These are phyloP conservation scores for Sceliomorpha sp. DNA, from an alignment of 2,888 invertebrate genomes.

Conservation along the genomic window DNA sequence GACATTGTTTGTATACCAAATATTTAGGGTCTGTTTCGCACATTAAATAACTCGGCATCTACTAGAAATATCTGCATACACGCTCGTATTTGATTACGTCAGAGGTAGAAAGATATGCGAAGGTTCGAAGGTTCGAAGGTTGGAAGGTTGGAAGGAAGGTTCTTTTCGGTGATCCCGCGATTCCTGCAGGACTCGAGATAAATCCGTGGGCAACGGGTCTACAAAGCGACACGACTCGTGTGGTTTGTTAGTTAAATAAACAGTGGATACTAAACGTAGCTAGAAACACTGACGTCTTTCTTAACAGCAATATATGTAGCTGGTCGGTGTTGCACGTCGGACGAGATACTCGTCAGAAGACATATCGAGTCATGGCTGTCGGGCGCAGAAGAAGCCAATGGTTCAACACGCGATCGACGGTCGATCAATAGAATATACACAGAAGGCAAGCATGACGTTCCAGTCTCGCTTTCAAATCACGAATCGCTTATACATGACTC, in stretches of 20 bases:
- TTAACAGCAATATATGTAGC: constrained; percentile 38
- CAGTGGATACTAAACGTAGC: constrained; percentile 56
- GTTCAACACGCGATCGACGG: constrained; percentile 49
- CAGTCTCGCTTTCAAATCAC: constrained; percentile 45
- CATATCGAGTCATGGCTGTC: constrained; percentile 45
- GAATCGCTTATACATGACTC: constrained; percentile 28
- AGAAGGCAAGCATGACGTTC: constrained; percentile 43
- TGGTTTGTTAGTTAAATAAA: constrained; percentile 74
- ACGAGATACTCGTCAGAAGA: constrained; percentile 42
- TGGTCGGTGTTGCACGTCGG: constrained; percentile 34
- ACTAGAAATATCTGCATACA: no score
- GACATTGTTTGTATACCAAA: no score
- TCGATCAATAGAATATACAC: constrained; percentile 50
- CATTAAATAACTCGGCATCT: no score
- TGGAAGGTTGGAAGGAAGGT: no score
- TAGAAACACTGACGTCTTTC: constrained; percentile 65
- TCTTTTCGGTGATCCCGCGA: no score
- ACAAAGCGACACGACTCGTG: constrained; percentile 40
- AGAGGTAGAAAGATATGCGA: no score
- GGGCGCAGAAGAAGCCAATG: constrained; percentile 48
- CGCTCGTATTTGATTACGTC: no score
- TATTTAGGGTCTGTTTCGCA: no score
- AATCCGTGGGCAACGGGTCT: no score
- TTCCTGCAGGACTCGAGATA: no score
- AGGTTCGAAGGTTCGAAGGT: no score